Conservation (phyloP, 2,113 vertebrate species). For the Trematocara zebra region DNA sequence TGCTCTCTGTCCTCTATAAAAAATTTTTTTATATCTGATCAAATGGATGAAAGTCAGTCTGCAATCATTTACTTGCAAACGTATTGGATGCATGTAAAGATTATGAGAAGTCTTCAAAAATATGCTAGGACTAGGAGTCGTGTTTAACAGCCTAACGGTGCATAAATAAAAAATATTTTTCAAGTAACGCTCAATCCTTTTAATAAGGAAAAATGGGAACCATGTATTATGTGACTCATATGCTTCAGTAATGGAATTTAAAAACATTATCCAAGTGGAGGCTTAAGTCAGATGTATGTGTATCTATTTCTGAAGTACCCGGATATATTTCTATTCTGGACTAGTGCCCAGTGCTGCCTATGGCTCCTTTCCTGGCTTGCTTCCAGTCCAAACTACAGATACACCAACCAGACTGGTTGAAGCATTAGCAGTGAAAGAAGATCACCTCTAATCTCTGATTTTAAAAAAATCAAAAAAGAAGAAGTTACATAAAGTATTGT, state of each 20-base stretch:
- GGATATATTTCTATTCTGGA: constrained; percentile 41
- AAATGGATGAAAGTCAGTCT: not conserved
- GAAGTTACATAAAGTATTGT: constrained; percentile 51
- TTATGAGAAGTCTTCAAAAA: not conserved
- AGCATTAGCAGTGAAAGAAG: constrained; percentile 52
- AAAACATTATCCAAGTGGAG: constrained; percentile 11
- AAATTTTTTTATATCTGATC: not conserved
- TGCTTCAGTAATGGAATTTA: not conserved
- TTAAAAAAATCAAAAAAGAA: not conserved
- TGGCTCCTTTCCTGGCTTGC: constrained; percentile 35
- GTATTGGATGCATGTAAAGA: not conserved
- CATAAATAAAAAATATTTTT: not conserved
- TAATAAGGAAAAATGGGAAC: not conserved
- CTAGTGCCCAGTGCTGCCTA: constrained; percentile 20
- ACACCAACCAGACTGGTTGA: constrained; percentile 33
- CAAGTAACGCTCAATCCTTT: not conserved
- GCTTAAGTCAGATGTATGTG: constrained; percentile 6
- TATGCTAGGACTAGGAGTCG: not conserved
- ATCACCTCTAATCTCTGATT: constrained; percentile 57
- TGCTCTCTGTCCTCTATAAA: not conserved
- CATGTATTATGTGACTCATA: not conserved
- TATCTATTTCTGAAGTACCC: constrained; percentile 25
- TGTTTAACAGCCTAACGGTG: not conserved
- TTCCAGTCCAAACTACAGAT: constrained; percentile 45
- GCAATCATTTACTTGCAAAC: not conserved